Base-by-base conservation (phyloP, 1,140 invertebrate species). In the Lepidurus apus region DNA sequence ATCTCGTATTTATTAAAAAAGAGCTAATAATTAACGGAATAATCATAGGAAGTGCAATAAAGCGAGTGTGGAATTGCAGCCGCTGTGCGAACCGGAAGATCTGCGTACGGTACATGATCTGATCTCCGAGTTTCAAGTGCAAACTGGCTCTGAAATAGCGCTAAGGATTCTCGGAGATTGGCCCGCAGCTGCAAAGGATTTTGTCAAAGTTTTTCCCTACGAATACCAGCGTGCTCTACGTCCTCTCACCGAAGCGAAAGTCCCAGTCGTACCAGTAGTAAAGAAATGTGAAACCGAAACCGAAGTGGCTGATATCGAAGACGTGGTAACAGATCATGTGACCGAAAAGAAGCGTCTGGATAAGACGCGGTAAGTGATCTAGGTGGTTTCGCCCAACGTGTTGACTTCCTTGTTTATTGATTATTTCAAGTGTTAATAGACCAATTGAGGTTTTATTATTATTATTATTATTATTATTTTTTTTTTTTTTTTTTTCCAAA, bases 171-270 rank as follows among this genome's bases (percentile, higher is more conserved):
- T 99, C 0, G 87, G 90, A 45, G 90, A 93, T 79, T 99, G 97
- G 95, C 91, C 93, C 1, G 88, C 88, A 80, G 89, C 91, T 53
- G 90, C 91, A 9, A 88, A 89, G 43, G 89, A 92, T 83, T 98
- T 99, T 85, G 89, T 98, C 65, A 99, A 99, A 88, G 95, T 98
- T 77, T 99, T 99, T 88, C 98, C 98, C 0, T 94, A 94, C 82
- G 98, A 99, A 83, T 99, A 98, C 86, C 95, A 98, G 83, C 88
- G 94, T 81, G 97, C 93, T 7, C 85, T 99, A 6, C 90, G 92
- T 81, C 91, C 93, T 83, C 82, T 93, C 82, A 90, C 90, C 47
- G 87, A 90, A 77, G 89, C 81, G 81, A 76, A 81, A 81, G 42
- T 78, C 17, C 9, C 79, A 77, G 86, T 87, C 7, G 85, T 85